Percentiles rank a stretch among this genome's conserved stretches.
Conservation (phyloP, 2,888 invertebrate species). For the Oegoconia quadripuncta region DNA sequence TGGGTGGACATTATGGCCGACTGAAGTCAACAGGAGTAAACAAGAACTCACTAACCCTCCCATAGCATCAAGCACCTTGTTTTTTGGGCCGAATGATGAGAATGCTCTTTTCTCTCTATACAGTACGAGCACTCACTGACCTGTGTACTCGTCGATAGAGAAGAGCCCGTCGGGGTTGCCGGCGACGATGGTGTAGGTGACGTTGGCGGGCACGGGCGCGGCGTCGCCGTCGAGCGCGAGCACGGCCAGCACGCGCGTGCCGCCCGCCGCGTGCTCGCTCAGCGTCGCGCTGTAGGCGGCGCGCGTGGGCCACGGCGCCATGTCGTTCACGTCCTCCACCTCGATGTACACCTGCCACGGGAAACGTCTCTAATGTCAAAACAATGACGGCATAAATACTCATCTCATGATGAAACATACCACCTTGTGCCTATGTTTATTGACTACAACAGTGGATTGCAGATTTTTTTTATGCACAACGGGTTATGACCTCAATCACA, state of each 20-base stretch:
- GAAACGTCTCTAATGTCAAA: neutral
- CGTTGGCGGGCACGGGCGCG: conserved; percentile 82
- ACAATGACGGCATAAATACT: neutral
- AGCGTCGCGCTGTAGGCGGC: conserved; percentile 92
- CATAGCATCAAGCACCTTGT: too few species aligned
- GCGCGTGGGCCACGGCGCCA: conserved; percentile 92
- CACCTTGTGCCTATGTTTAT: too few species aligned
- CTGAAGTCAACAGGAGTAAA: too few species aligned
- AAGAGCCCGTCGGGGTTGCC: conserved; percentile 97
- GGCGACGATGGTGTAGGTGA: conserved; percentile 89
- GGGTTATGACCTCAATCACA: too few species aligned
- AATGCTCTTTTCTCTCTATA: too few species aligned
- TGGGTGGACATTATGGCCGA: too few species aligned
- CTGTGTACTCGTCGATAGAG: conserved; percentile 89
- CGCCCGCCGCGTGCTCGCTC: conserved; percentile 86
- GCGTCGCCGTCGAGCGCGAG: conserved; percentile 89
- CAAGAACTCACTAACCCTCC: too few species aligned
- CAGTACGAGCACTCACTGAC: too few species aligned
- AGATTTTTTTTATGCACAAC: too few species aligned
- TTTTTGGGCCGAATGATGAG: too few species aligned
- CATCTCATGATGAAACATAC: too few species aligned
- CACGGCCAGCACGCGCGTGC: conserved; percentile 85
- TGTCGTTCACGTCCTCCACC: conserved; percentile 96
- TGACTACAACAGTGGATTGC: too few species aligned
- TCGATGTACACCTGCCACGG: conserved; percentile 72